A percentile compares a stretch with the other conserved stretches of the same genome.
Conservation (phyloP, 1,140 invertebrate species). For the Calephelis nemesis region DNA sequence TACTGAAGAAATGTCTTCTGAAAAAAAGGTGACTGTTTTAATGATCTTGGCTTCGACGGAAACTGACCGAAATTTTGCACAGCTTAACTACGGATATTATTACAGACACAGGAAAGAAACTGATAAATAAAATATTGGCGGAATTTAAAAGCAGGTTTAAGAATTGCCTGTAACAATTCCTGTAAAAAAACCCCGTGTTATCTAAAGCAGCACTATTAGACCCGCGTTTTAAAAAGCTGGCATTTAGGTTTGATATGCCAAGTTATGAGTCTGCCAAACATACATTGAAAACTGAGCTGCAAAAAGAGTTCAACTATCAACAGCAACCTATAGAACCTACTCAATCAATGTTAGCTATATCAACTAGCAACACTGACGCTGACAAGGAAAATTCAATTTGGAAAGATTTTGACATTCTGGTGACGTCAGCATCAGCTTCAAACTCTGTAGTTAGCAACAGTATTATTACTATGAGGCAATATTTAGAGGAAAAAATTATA, state of each 20-base stretch:
- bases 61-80: constrained; percentile 32
- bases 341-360: constrained; percentile 33
- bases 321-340: constrained; percentile 32
- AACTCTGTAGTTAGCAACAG: constrained; percentile 38
- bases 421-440: constrained; percentile 33
- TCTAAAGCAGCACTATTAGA: constrained; percentile 44
- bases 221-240: constrained; percentile 36
- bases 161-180: too few relatives aligned
- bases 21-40: constrained; percentile 28
- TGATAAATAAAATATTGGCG: constrained; percentile 36
- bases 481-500: constrained; percentile 41
- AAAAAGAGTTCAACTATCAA: constrained; percentile 35
- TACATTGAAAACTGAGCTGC: constrained; percentile 44
- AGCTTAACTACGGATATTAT: constrained; percentile 29
- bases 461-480: constrained; percentile 44
- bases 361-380: constrained; percentile 26
- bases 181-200: constrained; percentile 40
- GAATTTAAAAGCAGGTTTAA: constrained; percentile 42
- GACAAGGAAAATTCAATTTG: constrained; percentile 32
- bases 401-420: constrained; percentile 39
- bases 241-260: constrained; percentile 36
- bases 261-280: constrained; percentile 43
- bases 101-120: constrained; percentile 35
- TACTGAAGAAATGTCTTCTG: constrained; percentile 28
- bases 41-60: constrained; percentile 30